Evolutionary conservation across 2,113 vertebrate species (phyloP), one percentile per base, ranked within the genome.

Genomic region (Megaptera novaeangliae): DNA sequence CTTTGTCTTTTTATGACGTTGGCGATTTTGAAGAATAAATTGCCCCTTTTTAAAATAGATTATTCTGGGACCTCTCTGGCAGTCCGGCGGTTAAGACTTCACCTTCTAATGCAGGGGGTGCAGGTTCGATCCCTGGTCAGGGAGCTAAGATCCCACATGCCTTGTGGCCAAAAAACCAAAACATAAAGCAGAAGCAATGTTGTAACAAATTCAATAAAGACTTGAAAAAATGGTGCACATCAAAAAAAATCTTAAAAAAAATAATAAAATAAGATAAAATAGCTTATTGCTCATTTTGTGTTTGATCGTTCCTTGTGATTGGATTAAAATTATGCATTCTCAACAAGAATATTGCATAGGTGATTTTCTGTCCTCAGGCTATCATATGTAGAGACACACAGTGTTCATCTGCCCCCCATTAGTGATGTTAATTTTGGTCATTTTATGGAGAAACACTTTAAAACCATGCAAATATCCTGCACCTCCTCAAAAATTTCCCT

Each of bases 391-490:
- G 36, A 97, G 31, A 96, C 27, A 59, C 31, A 46, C 6, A 46
- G 11, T 74, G 3, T 88, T 72, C 14, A 66, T 23, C 8, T 55
- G 7, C 71, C 9, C 61, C 55, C 55, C 7, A 3, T 21, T 41
- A 61, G 4, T 82, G 11, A 81, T 68, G 41, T 77, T 94, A 44
- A 86, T 82, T 91, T 95, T 82, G 27, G 81, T 59, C 52, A 59
- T 95, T 96, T 84, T 59, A 34, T 92, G 52, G 14, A 66, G 59
- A 87, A 78, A 77, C 17, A 81, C 25, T 96, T 69, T 95, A 96
- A 88, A 68, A 36, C 18, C 27, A 86, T 61, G 3, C 14, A 52
- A 81, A 71, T 72, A 72, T 20, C 3, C 39, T 88, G 1, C 6
- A 14, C 66, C 21, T 57, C 27, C 57, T 96, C 44, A 95, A 77